Percentiles rank a stretch among this genome's conserved stretches.
phyloP scores from a whole-genome alignment of 2,797 vertebrate genomes.

The Lepilemur ruficaudatus region DNA sequence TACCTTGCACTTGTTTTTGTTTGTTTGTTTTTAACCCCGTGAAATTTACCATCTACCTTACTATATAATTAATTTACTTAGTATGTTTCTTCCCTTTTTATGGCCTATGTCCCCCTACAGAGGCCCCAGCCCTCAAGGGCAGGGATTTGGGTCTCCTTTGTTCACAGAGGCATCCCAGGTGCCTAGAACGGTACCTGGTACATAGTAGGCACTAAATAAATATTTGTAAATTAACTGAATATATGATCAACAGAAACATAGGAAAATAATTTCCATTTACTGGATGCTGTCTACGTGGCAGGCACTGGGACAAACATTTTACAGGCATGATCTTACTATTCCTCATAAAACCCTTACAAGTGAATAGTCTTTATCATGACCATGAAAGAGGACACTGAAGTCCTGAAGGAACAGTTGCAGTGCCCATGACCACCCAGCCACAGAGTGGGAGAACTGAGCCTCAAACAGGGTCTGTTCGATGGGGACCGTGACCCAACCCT shows the following conservation, averaged over 20 bases:
- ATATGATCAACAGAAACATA: neutral
- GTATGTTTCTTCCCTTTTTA: neutral
- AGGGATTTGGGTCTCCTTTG: neutral
- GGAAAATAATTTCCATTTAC: neutral
- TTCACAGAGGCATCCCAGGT: neutral
- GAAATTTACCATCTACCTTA: neutral
- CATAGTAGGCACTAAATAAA: neutral
- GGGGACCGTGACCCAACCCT: neutral
- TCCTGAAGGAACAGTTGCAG: neutral
- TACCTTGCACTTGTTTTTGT: neutral
- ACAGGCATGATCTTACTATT: neutral
- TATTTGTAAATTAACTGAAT: neutral
- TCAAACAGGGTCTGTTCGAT: rapidly evolving
- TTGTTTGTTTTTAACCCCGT: neutral
- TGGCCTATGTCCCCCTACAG: neutral
- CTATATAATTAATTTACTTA: neutral
- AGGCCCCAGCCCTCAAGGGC: neutral
- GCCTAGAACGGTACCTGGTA: neutral
- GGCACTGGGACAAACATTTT: neutral
- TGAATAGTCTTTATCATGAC: neutral
- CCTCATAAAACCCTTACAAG: neutral
- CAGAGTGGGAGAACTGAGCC: neutral
- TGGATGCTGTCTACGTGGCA: neutral
- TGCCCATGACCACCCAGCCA: neutral
- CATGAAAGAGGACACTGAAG: neutral